Conservation (phyloP, 2,113 vertebrate species). For the Gila orcuttii region DNA sequence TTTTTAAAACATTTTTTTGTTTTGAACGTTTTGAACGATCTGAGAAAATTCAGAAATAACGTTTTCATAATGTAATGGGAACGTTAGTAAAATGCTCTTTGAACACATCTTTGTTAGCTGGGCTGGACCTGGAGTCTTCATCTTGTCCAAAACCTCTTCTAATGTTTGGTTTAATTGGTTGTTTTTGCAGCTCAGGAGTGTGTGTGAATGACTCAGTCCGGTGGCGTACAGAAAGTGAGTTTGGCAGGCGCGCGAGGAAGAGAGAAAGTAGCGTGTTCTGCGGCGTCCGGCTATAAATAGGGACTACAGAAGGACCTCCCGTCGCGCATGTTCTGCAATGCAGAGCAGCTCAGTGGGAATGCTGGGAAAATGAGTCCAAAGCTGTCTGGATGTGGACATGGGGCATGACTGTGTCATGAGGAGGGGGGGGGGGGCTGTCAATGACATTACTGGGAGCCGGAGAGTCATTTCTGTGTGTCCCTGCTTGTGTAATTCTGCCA, state of each 20-base stretch:
- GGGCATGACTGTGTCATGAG: constrained; percentile 51
- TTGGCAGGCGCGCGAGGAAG: constrained; percentile 25
- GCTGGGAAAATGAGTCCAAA: constrained; percentile 62
- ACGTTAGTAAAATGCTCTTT: too few species aligned
- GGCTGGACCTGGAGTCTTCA: neutral
- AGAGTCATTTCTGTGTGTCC: neutral
- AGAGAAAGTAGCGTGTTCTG: constrained; percentile 46
- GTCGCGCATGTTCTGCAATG: constrained; percentile 59
- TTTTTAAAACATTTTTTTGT: too few species aligned
- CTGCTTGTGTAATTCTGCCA: neutral
- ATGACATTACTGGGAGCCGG: constrained; percentile 27
- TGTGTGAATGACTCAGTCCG: neutral
- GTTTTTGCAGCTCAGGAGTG: neutral
- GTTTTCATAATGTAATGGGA: too few species aligned
- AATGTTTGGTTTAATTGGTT: constrained; percentile 14
- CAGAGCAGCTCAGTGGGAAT: constrained; percentile 62
- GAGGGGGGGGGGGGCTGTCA: constrained; percentile 16
- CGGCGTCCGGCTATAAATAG: constrained; percentile 61
- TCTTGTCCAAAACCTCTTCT: neutral
- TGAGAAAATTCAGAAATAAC: too few species aligned
- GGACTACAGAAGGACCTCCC: constrained; percentile 60
- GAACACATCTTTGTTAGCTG: too few species aligned
- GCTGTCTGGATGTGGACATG: constrained; percentile 47
- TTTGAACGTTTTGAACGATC: too few species aligned
- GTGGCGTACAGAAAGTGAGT: neutral